Evolutionary conservation across 2,113 vertebrate genomes (phyloP), one percentile per base, ranked within the genome.

Genomic region (Colaptes auratus): DNA sequence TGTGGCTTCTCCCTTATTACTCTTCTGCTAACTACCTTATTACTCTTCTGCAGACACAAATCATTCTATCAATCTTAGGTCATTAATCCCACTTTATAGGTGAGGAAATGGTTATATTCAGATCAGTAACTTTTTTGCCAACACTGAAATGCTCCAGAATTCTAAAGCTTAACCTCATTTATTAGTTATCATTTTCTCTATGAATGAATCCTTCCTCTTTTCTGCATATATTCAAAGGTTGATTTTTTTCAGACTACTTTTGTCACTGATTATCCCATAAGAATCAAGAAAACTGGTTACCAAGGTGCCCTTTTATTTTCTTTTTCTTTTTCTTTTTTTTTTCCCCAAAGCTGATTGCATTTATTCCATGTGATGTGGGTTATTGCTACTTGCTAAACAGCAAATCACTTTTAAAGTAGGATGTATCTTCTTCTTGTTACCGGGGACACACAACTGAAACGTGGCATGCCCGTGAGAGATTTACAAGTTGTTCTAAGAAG

Each of bases 201-300:
- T 16, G 52, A 67, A 88, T 31, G 4, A 39, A 67, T 67, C 7
- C 15, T 79, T 53, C 27, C 11, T 79, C 10, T 53, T 85, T 89
- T 53, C 35, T 70, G 23, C 10, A 4, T 39, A 7, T 1, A 4
- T 76, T 48, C 31, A 66, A 35, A 58, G 0, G 0, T 36, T 36
- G 52, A 3, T 48, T 90, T 65, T 44, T 73, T 10, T 39, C 30
- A 13, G 23, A 65, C 5, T 18, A 6, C 11, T 46, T 87, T 70
- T 39, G 23, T 10, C 16, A 36, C 4, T 17, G 16, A 25, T 3
- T 7, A 36, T 23, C 12, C 8, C 16, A 35, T 31, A 33, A 75
- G 7, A 91, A 21, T 25, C 8, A 64, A 42, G n/a, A 74, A 59
- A 74, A 23, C 1, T 27, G 21, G 8, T 56, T 15, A 21, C 28